phyloP scores from a whole-genome alignment of 2,888 invertebrate genomes.

The Blera fallax region DNA sequence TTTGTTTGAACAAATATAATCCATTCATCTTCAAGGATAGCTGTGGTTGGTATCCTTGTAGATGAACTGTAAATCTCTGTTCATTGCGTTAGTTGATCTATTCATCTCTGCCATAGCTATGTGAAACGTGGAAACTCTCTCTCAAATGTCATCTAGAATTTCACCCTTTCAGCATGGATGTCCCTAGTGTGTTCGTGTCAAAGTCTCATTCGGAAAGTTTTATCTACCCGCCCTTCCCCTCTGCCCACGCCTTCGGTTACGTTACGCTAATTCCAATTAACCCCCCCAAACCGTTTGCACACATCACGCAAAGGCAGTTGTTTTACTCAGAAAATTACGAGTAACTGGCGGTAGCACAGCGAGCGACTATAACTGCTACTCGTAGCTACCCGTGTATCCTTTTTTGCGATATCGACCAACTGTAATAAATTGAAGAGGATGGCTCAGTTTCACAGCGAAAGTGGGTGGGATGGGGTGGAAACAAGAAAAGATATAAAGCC shows the following conservation, averaged over 20 bases:
- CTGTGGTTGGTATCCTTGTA: neutral
- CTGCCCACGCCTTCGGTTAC: conserved; percentile 33
- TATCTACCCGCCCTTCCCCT: neutral
- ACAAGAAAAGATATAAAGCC: neutral
- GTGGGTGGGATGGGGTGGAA: no score
- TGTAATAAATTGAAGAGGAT: conserved; percentile 64
- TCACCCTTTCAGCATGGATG: neutral
- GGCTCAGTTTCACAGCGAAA: conserved; percentile 31
- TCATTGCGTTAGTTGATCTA: conserved; percentile 40
- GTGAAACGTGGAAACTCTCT: conserved; percentile 28
- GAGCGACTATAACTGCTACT: neutral
- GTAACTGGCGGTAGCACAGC: conserved; percentile 16
- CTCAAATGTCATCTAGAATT: conserved; percentile 25
- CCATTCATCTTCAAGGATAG: neutral
- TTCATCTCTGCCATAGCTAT: conserved; percentile 47
- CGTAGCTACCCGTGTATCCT: conserved; percentile 5
- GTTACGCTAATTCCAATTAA: conserved; percentile 69
- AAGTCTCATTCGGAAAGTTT: conserved; percentile 61
- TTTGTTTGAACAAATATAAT: conserved; percentile 18
- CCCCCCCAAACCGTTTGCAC: conserved; percentile 13
- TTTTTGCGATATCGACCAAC: conserved; percentile 57
- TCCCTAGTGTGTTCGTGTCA: conserved; percentile 37
- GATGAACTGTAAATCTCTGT: conserved; percentile 23
- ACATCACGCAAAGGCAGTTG: conserved; percentile 48
- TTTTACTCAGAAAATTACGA: conserved; percentile 1